Base-by-base conservation (phyloP, 2,888 invertebrate species). In the Leucophora obtusa region DNA sequence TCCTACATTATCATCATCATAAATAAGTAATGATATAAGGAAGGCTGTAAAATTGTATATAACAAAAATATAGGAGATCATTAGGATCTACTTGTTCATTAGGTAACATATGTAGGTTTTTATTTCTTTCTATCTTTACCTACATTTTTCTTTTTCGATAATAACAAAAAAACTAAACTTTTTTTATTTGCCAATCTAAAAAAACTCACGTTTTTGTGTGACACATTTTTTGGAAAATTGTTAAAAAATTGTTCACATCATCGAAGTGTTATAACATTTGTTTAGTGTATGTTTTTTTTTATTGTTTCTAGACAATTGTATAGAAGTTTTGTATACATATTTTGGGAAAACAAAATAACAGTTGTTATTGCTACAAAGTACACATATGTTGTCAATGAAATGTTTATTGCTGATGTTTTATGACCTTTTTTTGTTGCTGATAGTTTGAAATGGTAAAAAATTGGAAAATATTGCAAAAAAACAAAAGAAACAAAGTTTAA, bases 371-470 rank as follows among this genome's bases (percentile, higher is more conserved):
- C 53, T 56, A 74, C 47, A 60, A 54, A 56, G 63, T 70, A 35
- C 58, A 68, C 77, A 81, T 66, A 66, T 81, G 81, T 77, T 81
- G 81, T 71, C 81, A 81, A 81, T 81, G 70, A 66, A 74, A 81
- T 70, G 73, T 81, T 77, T 81, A 81, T 81, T 73, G 70, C 56
- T 73, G 56, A 70, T 81, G 59, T 81, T 77, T 66, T 73, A 77
- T 66, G 77, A 60, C 43, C 60, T 70, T 54, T 51, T 58, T 35
- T 71, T 72, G 50, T 35, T 58, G 58, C 11, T 63, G 56, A 75
- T 59, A 76, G 72, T 59, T 68, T 72, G 18, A 47, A 76, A 63
- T 65, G 10, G 33, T 58, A 35, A 68, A 71, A 60, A 33, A 58
- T 50, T 14, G 9, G 10, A 4, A 33, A 15, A 28, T 50, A 38